phyloP scores from a whole-genome alignment of 2,797 vertebrate species.

The Tauraco hartlaubi region DNA sequence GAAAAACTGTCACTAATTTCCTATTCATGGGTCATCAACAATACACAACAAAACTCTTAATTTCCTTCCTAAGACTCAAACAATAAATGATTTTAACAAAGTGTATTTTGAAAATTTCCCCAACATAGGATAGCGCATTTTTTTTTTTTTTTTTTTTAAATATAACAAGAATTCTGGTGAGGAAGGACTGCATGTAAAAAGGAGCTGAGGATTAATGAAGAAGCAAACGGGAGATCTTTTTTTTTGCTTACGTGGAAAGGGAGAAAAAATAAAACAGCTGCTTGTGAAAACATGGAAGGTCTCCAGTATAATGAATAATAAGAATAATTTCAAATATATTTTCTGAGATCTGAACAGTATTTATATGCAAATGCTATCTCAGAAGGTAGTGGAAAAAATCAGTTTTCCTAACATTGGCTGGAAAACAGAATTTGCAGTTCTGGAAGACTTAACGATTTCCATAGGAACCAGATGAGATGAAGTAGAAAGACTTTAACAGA shows the following conservation, averaged over 20 bases:
- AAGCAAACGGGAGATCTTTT: background rate
- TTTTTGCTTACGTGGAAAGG: background rate
- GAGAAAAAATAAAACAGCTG: background rate
- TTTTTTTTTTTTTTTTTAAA: no score
- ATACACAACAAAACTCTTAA: no score
- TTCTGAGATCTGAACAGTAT: conserved; percentile 27
- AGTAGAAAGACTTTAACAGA: conserved; percentile 48
- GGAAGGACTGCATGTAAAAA: background rate
- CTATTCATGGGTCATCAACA: no score
- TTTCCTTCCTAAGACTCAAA: no score
- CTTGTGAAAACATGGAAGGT: conserved; percentile 29
- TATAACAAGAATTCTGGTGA: background rate
- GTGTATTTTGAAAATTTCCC: no score
- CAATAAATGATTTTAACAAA: no score
- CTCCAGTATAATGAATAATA: conserved; percentile 42
- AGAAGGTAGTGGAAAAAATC: conserved; percentile 18
- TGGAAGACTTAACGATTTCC: conserved; percentile 46
- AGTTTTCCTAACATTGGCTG: conserved; percentile 11
- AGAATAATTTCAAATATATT: conserved; percentile 37
- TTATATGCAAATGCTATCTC: conserved; percentile 33
- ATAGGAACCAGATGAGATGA: conserved; percentile 44
- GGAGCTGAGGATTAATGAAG: background rate
- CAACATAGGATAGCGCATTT: no score
- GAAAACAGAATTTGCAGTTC: conserved; percentile 43
- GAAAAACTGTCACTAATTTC: no score